These are phyloP conservation scores for Orbicella faveolata DNA, from an alignment of 64 coral and sea anemone genomes.

Conservation along the genomic window DNA sequence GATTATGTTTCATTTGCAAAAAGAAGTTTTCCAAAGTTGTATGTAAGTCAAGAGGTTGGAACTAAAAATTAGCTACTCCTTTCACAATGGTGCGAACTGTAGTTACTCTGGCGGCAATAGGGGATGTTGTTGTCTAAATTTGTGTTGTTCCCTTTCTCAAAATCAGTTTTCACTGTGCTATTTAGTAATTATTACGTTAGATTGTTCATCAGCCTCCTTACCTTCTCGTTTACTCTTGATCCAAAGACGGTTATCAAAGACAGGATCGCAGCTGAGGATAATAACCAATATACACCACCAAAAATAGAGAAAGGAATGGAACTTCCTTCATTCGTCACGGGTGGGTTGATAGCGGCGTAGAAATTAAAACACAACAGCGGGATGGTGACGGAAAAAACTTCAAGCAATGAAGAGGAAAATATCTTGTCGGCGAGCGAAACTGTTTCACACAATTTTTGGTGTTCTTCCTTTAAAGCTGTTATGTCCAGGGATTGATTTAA, in stretches of 20 bases:
- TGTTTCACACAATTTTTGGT: not conserved
- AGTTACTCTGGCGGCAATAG: too few relatives aligned
- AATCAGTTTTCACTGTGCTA: too few relatives aligned
- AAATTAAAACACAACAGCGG: slow-evolving; percentile 8
- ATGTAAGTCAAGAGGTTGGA: too few relatives aligned
- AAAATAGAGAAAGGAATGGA: not conserved
- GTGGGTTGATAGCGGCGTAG: not conserved
- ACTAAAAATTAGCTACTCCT: too few relatives aligned
- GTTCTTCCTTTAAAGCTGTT: not conserved
- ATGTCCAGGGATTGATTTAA: not conserved
- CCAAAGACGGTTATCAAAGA: not conserved
- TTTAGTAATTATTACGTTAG: too few relatives aligned
- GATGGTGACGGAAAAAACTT: not conserved
- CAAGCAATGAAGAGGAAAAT: not conserved
- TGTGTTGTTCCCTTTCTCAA: too few relatives aligned
- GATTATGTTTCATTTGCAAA: too few relatives aligned
- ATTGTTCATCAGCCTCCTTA: not conserved
- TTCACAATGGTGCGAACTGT: too few relatives aligned
- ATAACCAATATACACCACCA: not conserved
- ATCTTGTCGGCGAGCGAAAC: not conserved
- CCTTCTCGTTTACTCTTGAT: slow-evolving; percentile 20
- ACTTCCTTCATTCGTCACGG: not conserved
- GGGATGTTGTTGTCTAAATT: too few relatives aligned
- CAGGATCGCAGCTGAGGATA: not conserved
- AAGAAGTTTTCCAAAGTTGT: too few relatives aligned